Evolutionary conservation across 2,888 invertebrate genomes (phyloP), one percentile per base, ranked within the genome.

Genomic region (Belgica antarctica): DNA sequence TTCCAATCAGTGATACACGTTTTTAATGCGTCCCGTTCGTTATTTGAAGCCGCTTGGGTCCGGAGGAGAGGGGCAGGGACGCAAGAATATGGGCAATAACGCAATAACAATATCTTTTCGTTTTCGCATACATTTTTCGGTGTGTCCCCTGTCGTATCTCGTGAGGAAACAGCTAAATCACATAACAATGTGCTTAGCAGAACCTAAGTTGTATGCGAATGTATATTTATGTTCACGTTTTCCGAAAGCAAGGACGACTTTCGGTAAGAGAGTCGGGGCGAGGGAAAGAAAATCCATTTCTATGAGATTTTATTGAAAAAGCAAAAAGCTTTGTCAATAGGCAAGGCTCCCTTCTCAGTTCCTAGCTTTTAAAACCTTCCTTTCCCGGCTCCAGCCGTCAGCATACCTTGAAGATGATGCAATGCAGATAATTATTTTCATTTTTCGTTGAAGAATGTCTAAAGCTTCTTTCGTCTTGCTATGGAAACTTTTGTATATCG

Each of bases 381-480:
- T 46, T 46, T 17, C 57, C 17, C 24, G 17, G 22, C 46, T 46
- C 46, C 4, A 15, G 12, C 5, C 34, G n/a, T n/a, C n/a, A n/a
- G n/a, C n/a, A n/a, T n/a, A n/a, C n/a, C n/a, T 15, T 52, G 52
- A 17, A 17, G 65, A 66, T 66, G 65, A 66, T 66, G 65, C 65
- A 66, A 66, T 66, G 65, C 65, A 47, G 65, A 66, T 66, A 66
- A 66, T 66, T 36, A 41, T n/a, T n/a, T n/a, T n/a, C n/a, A n/a
- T n/a, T n/a, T n/a, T n/a, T n/a, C n/a, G n/a, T n/a, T n/a, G n/a
- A n/a, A n/a, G n/a, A n/a, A n/a, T n/a, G n/a, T n/a, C n/a, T n/a
- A n/a, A n/a, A n/a, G n/a, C n/a, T n/a, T n/a, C n/a, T n/a, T n/a
- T n/a, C n/a, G n/a, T n/a, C n/a, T n/a, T n/a, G n/a, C n/a, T n/a